Conservation (phyloP, 2,888 invertebrate genomes). For the Callosobruchus maculatus region DNA sequence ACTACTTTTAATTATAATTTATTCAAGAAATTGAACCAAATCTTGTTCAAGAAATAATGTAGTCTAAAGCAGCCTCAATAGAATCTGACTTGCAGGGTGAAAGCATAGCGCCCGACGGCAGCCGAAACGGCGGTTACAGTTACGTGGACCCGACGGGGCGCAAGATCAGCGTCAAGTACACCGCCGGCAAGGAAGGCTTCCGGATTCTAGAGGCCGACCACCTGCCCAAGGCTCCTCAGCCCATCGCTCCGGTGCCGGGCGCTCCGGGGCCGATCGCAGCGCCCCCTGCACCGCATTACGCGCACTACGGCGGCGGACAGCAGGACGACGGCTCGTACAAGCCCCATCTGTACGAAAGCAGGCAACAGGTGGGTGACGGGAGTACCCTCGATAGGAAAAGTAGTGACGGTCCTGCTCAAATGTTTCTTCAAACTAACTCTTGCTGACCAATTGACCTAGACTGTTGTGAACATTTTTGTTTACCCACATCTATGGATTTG, state of each 20-base stretch:
- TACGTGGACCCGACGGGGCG: constrained; percentile 59
- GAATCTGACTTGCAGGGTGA: no score
- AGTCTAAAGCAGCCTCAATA: no score
- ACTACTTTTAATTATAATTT: no score
- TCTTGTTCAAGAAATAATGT: no score
- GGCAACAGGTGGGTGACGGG: constrained; percentile 6
- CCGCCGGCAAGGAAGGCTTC: constrained; percentile 52
- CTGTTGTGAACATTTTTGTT: no score
- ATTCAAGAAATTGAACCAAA: no score
- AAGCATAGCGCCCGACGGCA: constrained; percentile 64
- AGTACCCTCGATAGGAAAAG: not conserved
- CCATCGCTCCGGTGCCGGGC: constrained; percentile 31
- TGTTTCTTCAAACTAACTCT: no score
- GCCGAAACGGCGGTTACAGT: constrained; percentile 54
- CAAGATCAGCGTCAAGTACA: constrained; percentile 59
- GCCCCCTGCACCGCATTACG: constrained; percentile 11
- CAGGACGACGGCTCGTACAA: constrained; percentile 40
- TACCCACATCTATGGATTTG: no score
- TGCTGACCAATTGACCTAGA: no score
- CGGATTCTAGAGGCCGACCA: constrained; percentile 51
- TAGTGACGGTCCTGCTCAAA: no score
- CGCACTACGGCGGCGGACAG: not conserved
- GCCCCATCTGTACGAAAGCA: constrained; percentile 32
- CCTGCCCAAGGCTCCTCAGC: constrained; percentile 43
- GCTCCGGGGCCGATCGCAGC: constrained; percentile 22